Conservation (phyloP, 2,797 vertebrate genomes). For the Clarias fuscus region DNA sequence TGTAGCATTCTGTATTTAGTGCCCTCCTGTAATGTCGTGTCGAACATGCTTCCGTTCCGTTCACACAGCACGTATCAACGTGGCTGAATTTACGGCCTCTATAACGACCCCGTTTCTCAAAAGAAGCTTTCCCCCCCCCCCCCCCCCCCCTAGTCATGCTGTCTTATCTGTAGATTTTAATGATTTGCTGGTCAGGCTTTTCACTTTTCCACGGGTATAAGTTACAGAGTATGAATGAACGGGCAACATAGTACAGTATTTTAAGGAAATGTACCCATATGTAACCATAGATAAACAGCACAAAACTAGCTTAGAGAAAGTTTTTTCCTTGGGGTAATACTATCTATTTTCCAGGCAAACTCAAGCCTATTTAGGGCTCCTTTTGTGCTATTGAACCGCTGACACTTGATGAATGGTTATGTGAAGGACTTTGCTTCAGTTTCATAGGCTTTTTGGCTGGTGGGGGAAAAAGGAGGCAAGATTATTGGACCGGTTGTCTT, state of each 20-base stretch:
- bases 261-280: constrained; percentile 44
- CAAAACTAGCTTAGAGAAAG: constrained; percentile 53
- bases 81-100: constrained; percentile 51
- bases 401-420: constrained; percentile 61
- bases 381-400: constrained; percentile 57
- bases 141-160: constrained; percentile 8
- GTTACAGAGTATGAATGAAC: constrained; percentile 58
- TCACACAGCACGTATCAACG: constrained; percentile 51
- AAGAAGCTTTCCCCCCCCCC: constrained; percentile 25
- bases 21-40: constrained; percentile 37
- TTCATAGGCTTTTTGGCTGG: constrained; percentile 45
- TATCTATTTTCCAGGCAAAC: constrained; percentile 59
- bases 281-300: constrained; percentile 54
- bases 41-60: constrained; percentile 44
- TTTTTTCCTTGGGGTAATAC: constrained; percentile 39
- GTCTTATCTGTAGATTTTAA: constrained; percentile 62
- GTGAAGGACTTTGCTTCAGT: constrained; percentile 52
- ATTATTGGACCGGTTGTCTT: constrained; percentile 53
- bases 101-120: constrained; percentile 45
- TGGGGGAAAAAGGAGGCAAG: constrained; percentile 54
- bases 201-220: constrained; percentile 60
- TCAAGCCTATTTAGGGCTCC: constrained; percentile 55
- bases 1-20: constrained; percentile 21
- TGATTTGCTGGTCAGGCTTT: constrained; percentile 55
- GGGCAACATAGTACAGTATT: constrained; percentile 55